Evolutionary conservation across 1,140 invertebrate genomes (phyloP).

Genomic region (Drosophila busckii): DNA sequence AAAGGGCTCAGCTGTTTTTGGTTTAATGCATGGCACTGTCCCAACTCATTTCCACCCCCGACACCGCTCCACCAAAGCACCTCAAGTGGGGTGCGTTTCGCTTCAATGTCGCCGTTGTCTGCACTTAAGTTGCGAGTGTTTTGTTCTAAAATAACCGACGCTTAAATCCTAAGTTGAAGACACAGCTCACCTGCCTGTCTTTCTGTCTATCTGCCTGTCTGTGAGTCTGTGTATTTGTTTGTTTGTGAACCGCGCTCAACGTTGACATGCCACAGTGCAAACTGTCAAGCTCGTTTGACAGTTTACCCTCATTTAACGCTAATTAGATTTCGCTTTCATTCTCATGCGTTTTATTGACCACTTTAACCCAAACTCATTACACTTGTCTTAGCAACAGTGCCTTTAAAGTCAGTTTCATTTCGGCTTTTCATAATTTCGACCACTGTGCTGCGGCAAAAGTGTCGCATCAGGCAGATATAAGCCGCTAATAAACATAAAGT

Average conservation of each 20-base stretch:
- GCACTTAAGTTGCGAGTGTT: slow-evolving; percentile 21
- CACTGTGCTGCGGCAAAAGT: not conserved
- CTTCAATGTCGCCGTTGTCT: slow-evolving; percentile 46
- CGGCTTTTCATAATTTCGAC: not conserved
- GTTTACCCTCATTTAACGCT: slow-evolving; percentile 52
- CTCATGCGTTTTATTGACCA: slow-evolving; percentile 23
- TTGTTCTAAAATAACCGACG: slow-evolving; percentile 33
- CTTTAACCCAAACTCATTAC: not conserved
- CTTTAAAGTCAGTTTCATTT: too few relatives aligned
- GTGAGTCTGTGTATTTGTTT: too few relatives aligned
- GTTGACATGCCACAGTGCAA: slow-evolving; percentile 16
- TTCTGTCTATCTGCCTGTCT: not conserved
- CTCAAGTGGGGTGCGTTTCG: slow-evolving; percentile 20
- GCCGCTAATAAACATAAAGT: slow-evolving; percentile 33
- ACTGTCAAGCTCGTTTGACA: slow-evolving; percentile 28
- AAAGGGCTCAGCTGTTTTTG: slow-evolving; percentile 74
- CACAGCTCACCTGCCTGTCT: slow-evolving; percentile 26
- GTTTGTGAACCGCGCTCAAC: not conserved
- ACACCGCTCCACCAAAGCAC: slow-evolving; percentile 7
- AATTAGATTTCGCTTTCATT: slow-evolving; percentile 41
- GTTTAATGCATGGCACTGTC: slow-evolving; percentile 56
- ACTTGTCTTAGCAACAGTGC: not conserved
- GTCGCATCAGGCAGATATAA: slow-evolving; percentile 26
- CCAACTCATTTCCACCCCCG: slow-evolving; percentile 7
- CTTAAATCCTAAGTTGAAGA: slow-evolving; percentile 35